Percentiles rank a stretch among this genome's conserved stretches.
phyloP scores from a whole-genome alignment of 2,797 vertebrate genomes.

The Cossypha heuglini region DNA sequence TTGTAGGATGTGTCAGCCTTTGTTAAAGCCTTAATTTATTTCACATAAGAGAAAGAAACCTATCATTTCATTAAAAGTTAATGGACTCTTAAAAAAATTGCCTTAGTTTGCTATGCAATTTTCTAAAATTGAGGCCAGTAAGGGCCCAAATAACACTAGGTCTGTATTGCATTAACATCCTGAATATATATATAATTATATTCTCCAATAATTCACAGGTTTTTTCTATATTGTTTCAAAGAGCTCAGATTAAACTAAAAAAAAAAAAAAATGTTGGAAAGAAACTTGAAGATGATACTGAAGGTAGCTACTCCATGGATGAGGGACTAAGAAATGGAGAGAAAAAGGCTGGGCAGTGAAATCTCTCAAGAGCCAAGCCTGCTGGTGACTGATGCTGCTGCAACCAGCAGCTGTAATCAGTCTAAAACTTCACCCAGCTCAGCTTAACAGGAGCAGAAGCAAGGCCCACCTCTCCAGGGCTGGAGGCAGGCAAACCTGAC shows the following conservation, averaged over 20 bases:
- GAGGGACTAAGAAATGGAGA: not conserved
- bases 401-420: not conserved
- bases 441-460: not conserved
- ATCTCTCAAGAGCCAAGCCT: not conserved
- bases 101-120: not conserved
- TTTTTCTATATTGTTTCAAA: not conserved
- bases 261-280: not conserved
- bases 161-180: not conserved
- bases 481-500: not conserved
- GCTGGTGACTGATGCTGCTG: not conserved
- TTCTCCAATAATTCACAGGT: not conserved
- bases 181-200: not conserved
- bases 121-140: not conserved
- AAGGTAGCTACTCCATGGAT: not conserved
- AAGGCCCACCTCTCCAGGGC: not conserved
- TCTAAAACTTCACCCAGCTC: not conserved
- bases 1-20: not conserved
- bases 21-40: conserved; percentile 12
- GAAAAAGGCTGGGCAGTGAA: not conserved
- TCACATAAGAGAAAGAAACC: not conserved
- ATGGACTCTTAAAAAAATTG: not conserved
- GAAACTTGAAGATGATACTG: not conserved
- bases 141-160: not conserved
- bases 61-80: not conserved
- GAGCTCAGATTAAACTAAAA: not conserved